Conservation (phyloP, 1,140 invertebrate species). For the Drosophila sucinea region DNA sequence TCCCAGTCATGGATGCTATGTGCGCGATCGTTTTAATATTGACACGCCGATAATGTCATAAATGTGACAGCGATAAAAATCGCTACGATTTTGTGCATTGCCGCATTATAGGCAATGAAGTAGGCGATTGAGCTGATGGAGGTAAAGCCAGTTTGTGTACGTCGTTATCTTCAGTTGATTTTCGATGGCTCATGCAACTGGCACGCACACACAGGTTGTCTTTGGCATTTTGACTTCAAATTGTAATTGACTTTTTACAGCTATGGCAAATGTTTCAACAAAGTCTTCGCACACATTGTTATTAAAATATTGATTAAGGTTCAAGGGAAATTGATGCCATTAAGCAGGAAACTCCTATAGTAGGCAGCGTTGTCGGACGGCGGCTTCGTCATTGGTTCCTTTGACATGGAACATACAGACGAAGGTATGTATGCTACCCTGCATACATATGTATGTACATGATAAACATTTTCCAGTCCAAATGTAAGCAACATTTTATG, state of each 20-base stretch:
- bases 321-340: conserved; percentile 53
- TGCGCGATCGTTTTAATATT: conserved; percentile 62
- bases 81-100: conserved; percentile 52
- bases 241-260: conserved; percentile 67
- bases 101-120: not conserved
- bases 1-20: conserved; percentile 17
- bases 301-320: conserved; percentile 67
- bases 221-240: conserved; percentile 43
- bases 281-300: conserved; percentile 36
- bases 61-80: conserved; percentile 82
- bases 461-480: conserved; percentile 15
- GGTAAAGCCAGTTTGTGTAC: conserved; percentile 6
- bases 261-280: conserved; percentile 64
- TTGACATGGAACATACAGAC: conserved; percentile 21
- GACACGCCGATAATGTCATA: conserved; percentile 75
- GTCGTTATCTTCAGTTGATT: conserved; percentile 24
- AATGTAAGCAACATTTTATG: conserved; percentile 55
- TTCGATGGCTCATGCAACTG: not conserved
- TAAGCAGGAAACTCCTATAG: conserved; percentile 47
- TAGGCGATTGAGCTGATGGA: not conserved
- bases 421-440: too few relatives aligned
- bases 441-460: not conserved
- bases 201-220: conserved; percentile 47
- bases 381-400: conserved; percentile 19
- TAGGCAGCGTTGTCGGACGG: not conserved